Evolutionary conservation across 1,140 invertebrate genomes (phyloP), one percentile per base, ranked within the genome.

Genomic region (Sminthurides bifidus): DNA sequence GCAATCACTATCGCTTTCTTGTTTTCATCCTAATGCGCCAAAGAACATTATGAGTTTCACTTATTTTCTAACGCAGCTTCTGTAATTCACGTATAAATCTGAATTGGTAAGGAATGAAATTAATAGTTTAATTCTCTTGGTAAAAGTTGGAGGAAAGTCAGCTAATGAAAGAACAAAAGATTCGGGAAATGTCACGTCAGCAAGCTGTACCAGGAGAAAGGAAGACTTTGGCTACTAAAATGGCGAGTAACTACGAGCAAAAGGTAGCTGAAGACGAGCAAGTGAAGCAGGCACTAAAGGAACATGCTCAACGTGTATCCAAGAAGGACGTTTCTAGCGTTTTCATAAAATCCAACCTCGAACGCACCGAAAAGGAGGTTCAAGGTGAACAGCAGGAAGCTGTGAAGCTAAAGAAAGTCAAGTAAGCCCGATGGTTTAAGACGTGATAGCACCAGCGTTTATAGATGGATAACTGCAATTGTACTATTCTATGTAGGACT

Each of bases 121-220:
- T n/a, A n/a, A n/a, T n/a, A n/a, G n/a, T n/a, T n/a, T n/a, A n/a
- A 14, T 17, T 44, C 55, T 15, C 38, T 51, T 59, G 27, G n/a
- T 66, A 66, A 35, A 53, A 75, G 68, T 72, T 91, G 17, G 88
- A 91, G 70, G 86, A 86, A 58, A 81, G 83, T 65, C 86, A 91
- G 72, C 71, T 90, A 8, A 74, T 85, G 17, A 90, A 89, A 71
- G 86, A 90, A 68, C 78, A 79, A 35, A 79, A 81, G 66, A 67
- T 87, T 17, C 74, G 85, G 30, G 86, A 87, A 74, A 68, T 80
- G 29, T 78, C 74, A 38, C 86, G 88, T 72, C 87, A 90, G 67
- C 87, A 83, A 70, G 80, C 84, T 29, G 84, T 88, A 66, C 85
- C 86, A 46, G 85, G 85, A 4, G 84, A 90, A 57, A 87, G 85